Evolutionary conservation across 2,888 invertebrate species (phyloP), one percentile per base, ranked within the genome.

Genomic region (Synergus gifuensis): DNA sequence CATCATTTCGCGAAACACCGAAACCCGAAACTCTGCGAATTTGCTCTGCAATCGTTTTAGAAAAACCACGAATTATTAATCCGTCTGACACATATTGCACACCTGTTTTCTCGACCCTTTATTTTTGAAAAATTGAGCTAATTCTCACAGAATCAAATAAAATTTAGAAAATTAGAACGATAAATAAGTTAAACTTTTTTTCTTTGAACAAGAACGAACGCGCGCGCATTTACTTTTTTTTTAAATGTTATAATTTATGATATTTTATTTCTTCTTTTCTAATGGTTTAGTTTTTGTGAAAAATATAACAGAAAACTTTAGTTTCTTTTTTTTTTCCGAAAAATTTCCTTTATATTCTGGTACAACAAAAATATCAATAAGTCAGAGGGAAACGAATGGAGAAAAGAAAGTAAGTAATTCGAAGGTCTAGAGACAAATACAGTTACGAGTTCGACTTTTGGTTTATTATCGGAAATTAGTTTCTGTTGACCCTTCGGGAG

Each of bases 1-100:
- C 79, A 78, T 78, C 80, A 77, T 78, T 79, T 76, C n/a, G 66
- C 14, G 54, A 76, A 76, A 58, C 58, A 76, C 40, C n/a, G 60
- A 60, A 60, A 60, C 22, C 4, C 22, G 60, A 60, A 18, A 60
- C 60, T 22, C 9, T 22, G 22, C 18, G 22, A 60, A 60, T 60
- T 12, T 12, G 4, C 60, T 60, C 22, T 60, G 18, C 11, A 22
- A 60, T 12, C 22, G 60, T 60, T 9, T 12, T 22, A 54, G 22
- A 60, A 60, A 60, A 60, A 22, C 22, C 60, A 18, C 11, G 11
- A 60, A 60, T 18, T 60, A 60, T 60, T 18, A 60, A 58, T 60
- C 22, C 49, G 8, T 16, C n/a, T 8, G 16, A 49, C 16, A 49
- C 49, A 49, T 49, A 28, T 3, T 28, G 28, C 28, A 28, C 49